These are phyloP conservation scores for Palythoa grandis DNA, from an alignment of 92 coral and sea anemone genomes.

Conservation along the genomic window DNA sequence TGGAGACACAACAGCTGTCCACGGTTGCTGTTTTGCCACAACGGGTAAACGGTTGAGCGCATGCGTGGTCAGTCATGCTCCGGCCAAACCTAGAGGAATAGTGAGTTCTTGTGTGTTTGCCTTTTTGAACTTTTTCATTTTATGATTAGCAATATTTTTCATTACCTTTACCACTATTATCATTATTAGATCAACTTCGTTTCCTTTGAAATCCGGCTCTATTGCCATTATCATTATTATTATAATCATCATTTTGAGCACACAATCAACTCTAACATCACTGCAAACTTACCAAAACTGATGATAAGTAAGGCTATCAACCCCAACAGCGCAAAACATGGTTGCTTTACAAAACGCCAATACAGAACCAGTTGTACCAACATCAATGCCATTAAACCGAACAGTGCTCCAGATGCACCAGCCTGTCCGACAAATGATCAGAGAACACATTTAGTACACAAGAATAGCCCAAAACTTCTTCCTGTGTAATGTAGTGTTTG, in stretches of 20 bases:
- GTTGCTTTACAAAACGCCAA: constrained; percentile 52
- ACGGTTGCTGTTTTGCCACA: too few relatives aligned
- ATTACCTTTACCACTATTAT: neutral
- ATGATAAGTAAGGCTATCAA: constrained; percentile 53
- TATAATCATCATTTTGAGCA: neutral
- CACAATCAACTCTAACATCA: too few relatives aligned
- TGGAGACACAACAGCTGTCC: too few relatives aligned
- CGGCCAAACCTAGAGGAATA: too few relatives aligned
- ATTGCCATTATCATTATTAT: neutral
- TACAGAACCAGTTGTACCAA: constrained; percentile 62
- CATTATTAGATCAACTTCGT: neutral
- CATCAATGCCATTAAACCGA: constrained; percentile 70
- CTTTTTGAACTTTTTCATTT: too few relatives aligned
- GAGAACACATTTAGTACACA: neutral
- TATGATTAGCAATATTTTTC: too few relatives aligned
- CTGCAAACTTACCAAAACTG: constrained; percentile 72
- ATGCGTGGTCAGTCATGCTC: too few relatives aligned
- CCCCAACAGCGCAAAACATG: constrained; percentile 57
- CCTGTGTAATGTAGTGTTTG: neutral
- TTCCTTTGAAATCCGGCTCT: too few relatives aligned
- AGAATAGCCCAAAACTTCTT: neutral
- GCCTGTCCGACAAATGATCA: constrained; percentile 50
- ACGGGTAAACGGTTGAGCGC: too few relatives aligned
- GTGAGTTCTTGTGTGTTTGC: too few relatives aligned
- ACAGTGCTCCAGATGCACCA: constrained; percentile 86